phyloP scores from a whole-genome alignment of 2,888 invertebrate genomes.

The Corythucha ciliata region DNA sequence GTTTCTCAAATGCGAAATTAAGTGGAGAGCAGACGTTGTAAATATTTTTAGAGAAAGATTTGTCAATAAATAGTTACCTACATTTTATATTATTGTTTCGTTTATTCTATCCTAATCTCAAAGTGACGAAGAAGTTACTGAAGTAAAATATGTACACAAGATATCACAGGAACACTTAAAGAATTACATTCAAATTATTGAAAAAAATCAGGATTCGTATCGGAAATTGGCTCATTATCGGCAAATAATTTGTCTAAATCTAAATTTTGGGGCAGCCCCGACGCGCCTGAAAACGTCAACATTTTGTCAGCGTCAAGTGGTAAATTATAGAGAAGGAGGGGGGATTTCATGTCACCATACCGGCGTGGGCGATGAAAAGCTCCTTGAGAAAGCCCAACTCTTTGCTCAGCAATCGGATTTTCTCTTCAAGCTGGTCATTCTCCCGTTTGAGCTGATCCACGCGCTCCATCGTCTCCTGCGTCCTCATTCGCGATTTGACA shows the following conservation, averaged over 20 bases:
- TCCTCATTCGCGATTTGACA: conserved; percentile 65
- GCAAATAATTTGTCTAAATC: conserved; percentile 15
- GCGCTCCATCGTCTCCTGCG: conserved; percentile 64
- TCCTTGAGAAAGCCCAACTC: conserved; percentile 72
- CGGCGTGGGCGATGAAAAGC: conserved; percentile 68
- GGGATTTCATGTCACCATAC: conserved; percentile 41
- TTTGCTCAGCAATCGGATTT: conserved; percentile 69
- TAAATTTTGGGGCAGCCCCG: conserved; percentile 16
- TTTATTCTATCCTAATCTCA: no score
- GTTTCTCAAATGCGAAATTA: no score
- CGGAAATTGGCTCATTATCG: conserved; percentile 19
- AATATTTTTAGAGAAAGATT: no score
- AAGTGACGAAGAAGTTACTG: no score
- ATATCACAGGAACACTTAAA: no score
- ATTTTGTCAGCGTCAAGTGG: no score
- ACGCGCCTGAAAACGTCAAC: conserved; percentile 18
- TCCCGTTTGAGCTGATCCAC: conserved; percentile 67
- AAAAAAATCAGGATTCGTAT: conserved; percentile 18
- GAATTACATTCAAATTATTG: no score
- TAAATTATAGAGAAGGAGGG: no score
- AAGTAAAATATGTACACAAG: no score
- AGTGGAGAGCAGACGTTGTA: no score
- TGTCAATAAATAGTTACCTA: no score
- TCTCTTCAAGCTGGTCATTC: conserved; percentile 69
- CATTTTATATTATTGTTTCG: no score